Evolutionary conservation across 2,113 vertebrate genomes (phyloP).

Genomic region (Carettochelys insculpta): DNA sequence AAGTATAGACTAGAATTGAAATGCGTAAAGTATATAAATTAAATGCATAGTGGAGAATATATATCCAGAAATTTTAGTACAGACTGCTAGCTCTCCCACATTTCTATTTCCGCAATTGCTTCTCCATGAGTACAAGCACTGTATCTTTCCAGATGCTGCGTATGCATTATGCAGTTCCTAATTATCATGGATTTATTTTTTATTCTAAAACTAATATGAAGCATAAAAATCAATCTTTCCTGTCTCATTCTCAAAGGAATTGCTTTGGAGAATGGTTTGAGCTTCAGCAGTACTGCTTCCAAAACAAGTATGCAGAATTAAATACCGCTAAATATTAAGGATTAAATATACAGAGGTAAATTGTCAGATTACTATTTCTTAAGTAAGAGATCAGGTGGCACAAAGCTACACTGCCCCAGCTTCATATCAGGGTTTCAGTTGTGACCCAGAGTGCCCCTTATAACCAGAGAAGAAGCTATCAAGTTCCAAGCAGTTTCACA

Average conservation of each 20-base stretch:
- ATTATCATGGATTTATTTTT: constrained; percentile 29
- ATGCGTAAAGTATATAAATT: neutral
- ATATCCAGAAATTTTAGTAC: neutral
- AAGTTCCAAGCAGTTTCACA: neutral
- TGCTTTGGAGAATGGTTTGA: neutral
- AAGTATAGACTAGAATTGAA: neutral
- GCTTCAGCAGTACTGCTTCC: neutral
- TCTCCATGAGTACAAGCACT: neutral
- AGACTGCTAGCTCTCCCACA: neutral
- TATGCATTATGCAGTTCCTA: neutral
- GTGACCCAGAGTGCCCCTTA: no score
- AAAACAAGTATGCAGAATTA: neutral
- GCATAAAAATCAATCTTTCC: constrained; percentile 15
- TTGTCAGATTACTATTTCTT: fast-evolving
- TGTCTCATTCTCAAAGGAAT: neutral
- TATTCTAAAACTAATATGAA: neutral
- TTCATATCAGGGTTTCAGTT: fast-evolving
- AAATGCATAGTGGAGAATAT: fast-evolving
- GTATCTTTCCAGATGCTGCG: neutral
- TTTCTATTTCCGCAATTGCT: neutral
- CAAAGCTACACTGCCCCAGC: neutral
- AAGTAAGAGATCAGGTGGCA: neutral
- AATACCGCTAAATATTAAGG: neutral
- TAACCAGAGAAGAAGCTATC: fast-evolving
- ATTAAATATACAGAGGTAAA: fast-evolving